Evolutionary conservation across 2,888 invertebrate genomes (phyloP).

Genomic region (Entomobrya proxima): DNA sequence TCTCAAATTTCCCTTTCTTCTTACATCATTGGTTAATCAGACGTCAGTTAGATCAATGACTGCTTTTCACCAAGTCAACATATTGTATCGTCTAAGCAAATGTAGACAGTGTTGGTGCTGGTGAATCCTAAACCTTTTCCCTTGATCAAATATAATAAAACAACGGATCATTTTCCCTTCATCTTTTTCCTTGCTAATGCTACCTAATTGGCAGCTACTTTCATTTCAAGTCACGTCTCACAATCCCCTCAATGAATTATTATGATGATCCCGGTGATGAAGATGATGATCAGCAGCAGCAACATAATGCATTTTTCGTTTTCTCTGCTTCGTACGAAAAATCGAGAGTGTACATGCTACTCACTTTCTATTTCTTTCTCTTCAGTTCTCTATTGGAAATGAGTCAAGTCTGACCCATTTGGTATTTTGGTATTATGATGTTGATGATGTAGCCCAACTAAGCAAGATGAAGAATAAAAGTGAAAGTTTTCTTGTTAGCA

Average conservation of each 20-base stretch:
- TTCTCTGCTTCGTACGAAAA: not conserved
- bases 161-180: not conserved
- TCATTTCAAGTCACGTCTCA: constrained; percentile 55
- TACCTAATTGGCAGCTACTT: constrained; percentile 48
- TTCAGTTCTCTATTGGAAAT: no score
- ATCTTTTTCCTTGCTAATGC: not conserved
- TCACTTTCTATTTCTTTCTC: no score
- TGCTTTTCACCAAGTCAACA: no score
- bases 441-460: not conserved
- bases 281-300: not conserved
- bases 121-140: no score
- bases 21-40: no score
- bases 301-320: no score
- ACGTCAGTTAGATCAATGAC: no score
- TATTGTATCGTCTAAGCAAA: no score
- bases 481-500: constrained; percentile 22
- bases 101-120: no score
- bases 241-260: constrained; percentile 59
- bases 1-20: no score
- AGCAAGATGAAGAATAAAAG: not conserved
- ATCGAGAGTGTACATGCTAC: not conserved
- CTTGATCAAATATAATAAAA: no score
- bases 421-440: not conserved
- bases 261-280: not conserved
- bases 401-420: not conserved